Conservation (phyloP, 1,140 invertebrate genomes). For the Helicoverpa armigera region DNA sequence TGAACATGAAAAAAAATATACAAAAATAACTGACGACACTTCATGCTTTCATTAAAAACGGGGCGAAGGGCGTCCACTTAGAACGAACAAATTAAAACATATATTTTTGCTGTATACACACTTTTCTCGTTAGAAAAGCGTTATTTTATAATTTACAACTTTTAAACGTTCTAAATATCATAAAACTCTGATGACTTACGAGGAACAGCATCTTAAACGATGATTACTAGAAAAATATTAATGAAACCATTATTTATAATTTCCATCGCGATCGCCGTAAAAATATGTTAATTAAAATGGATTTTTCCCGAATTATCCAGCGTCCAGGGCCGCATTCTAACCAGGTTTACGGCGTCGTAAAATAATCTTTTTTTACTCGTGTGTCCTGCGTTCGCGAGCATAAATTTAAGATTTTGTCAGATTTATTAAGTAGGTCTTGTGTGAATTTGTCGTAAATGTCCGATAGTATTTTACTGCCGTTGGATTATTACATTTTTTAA, state of each 20-base stretch:
- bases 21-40: slow-evolving; percentile 62
- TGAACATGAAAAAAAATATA: slow-evolving; percentile 68
- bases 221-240: slow-evolving; percentile 40
- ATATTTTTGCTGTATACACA: not conserved
- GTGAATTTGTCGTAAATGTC: slow-evolving; percentile 82
- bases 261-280: slow-evolving; percentile 42
- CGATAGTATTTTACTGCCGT: slow-evolving; percentile 74
- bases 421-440: slow-evolving; percentile 80
- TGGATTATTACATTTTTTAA: slow-evolving; percentile 70
- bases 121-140: slow-evolving; percentile 5
- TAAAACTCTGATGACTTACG: slow-evolving; percentile 7
- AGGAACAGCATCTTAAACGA: slow-evolving; percentile 23
- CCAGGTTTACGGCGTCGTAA: slow-evolving; percentile 73
- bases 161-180: slow-evolving; percentile 2
- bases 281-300: slow-evolving; percentile 74
- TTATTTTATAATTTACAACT: not conserved
- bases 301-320: slow-evolving; percentile 69
- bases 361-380: slow-evolving; percentile 63
- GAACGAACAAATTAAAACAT: slow-evolving; percentile 37
- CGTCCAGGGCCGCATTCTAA: slow-evolving; percentile 64
- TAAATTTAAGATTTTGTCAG: slow-evolving; percentile 81
- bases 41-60: slow-evolving; percentile 64
- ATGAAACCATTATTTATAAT: slow-evolving; percentile 46
- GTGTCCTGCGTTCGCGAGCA: slow-evolving; percentile 64
- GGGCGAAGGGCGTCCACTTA: not conserved